A percentile compares a stretch with the other conserved stretches of the same genome.
Conservation (phyloP, 2,113 vertebrate species). For the Cygnus buccinator region DNA sequence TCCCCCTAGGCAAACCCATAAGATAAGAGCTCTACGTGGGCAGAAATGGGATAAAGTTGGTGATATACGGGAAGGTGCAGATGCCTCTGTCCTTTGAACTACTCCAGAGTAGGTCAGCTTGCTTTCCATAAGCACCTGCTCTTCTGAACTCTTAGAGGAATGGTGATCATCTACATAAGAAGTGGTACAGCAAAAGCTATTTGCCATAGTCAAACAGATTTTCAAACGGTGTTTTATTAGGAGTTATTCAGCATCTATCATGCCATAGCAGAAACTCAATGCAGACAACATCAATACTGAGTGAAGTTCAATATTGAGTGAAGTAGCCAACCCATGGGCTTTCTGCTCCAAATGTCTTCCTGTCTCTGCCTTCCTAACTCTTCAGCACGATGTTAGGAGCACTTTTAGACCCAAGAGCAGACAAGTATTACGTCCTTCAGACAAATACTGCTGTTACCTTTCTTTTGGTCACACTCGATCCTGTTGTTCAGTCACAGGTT, state of each 20-base stretch:
- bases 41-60: neutral
- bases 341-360: neutral
- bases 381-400: neutral
- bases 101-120: neutral
- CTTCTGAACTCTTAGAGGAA: neutral
- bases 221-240: neutral
- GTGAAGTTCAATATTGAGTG: neutral
- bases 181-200: neutral
- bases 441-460: neutral
- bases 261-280: neutral
- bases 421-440: neutral
- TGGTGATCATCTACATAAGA: neutral
- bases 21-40: neutral
- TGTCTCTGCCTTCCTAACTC: neutral
- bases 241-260: neutral
- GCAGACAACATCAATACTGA: neutral
- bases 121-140: neutral
- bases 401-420: neutral
- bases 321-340: neutral
- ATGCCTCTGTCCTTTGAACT: neutral
- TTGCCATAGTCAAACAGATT: neutral
- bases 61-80: neutral
- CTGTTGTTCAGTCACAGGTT: neutral
- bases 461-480: neutral
- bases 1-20: neutral